phyloP scores from a whole-genome alignment of 1,140 invertebrate genomes.

The Calycopis cecrops region DNA sequence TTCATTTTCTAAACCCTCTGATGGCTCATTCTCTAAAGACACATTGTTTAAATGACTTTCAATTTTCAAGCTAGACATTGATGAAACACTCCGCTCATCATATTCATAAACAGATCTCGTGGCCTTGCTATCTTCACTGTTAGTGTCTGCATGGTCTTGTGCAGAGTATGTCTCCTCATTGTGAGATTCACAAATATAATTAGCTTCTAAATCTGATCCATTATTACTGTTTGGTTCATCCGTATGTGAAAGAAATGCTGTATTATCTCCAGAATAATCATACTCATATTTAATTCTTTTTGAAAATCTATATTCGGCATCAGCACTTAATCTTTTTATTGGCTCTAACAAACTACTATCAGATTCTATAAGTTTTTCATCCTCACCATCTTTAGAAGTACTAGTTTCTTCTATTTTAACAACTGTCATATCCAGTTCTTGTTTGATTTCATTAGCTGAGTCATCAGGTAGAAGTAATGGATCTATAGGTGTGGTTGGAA shows the following conservation, averaged over 20 bases:
- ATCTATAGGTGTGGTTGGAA: slow-evolving; percentile 61
- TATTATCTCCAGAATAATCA: slow-evolving; percentile 46
- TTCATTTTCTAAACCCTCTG: slow-evolving; percentile 32
- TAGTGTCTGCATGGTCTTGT: slow-evolving; percentile 54
- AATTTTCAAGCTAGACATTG: slow-evolving; percentile 62
- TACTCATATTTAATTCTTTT: slow-evolving; percentile 60
- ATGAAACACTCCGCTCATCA: slow-evolving; percentile 64
- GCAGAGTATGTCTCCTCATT: slow-evolving; percentile 42
- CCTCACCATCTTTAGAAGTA: slow-evolving; percentile 51
- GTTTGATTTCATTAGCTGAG: slow-evolving; percentile 55
- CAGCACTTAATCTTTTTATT: slow-evolving; percentile 52
- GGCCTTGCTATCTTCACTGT: slow-evolving; percentile 67
- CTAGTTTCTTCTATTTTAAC: slow-evolving; percentile 61
- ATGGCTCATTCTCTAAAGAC: slow-evolving; percentile 36
- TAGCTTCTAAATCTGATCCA: slow-evolving; percentile 47
- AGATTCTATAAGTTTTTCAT: slow-evolving; percentile 48
- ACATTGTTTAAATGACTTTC: slow-evolving; percentile 50
- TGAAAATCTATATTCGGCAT: slow-evolving; percentile 46
- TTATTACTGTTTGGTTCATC: slow-evolving; percentile 36
- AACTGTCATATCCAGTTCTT: slow-evolving; percentile 60
- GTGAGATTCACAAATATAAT: slow-evolving; percentile 45
- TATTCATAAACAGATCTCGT: slow-evolving; percentile 62
- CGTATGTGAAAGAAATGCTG: slow-evolving; percentile 44
- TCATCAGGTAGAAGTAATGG: slow-evolving; percentile 65
- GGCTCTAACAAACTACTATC: slow-evolving; percentile 39